Conservation (phyloP, 1,140 invertebrate genomes). For the Euborellia annulipes region DNA sequence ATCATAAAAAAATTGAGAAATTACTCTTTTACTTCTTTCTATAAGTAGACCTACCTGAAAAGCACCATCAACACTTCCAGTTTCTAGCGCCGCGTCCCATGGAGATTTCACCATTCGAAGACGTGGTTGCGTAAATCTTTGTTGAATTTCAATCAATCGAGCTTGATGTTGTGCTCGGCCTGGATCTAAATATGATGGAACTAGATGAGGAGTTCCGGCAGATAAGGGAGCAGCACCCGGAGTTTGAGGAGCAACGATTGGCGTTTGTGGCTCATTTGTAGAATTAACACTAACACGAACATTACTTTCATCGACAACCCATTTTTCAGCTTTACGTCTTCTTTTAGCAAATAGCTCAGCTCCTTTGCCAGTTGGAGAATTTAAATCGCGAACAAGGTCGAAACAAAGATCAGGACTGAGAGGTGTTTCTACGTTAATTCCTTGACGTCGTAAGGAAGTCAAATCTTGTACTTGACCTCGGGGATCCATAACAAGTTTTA, state of each 20-base stretch:
- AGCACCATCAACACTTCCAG: slow-evolving; percentile 48
- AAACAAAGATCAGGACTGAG: slow-evolving; percentile 49
- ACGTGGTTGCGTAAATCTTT: slow-evolving; percentile 38
- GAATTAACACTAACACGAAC: too few species aligned
- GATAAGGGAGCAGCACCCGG: slow-evolving; percentile 20
- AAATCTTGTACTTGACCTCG: slow-evolving; percentile 55
- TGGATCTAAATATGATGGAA: slow-evolving; percentile 10
- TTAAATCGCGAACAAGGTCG: slow-evolving; percentile 56
- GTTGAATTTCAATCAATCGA: too few species aligned
- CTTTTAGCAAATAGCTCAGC: slow-evolving; percentile 76
- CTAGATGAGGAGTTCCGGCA: slow-evolving; percentile 25
- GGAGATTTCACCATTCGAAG: slow-evolving; percentile 47
- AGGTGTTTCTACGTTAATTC: slow-evolving; percentile 41
- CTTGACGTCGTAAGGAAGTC: slow-evolving; percentile 36
- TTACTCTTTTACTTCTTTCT: too few species aligned
- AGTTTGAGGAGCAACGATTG: slow-evolving; percentile 20
- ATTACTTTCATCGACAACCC: slow-evolving; percentile 63
- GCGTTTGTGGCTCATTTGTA: too few species aligned
- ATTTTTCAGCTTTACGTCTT: slow-evolving; percentile 70
- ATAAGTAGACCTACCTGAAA: too few species aligned
- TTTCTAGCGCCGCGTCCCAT: slow-evolving; percentile 55
- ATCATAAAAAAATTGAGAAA: too few species aligned
- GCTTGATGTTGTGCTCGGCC: too few species aligned
- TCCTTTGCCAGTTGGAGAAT: slow-evolving; percentile 61
- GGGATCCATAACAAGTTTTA: slow-evolving; percentile 68